Conservation (phyloP, 2,113 vertebrate species). For the Rana temporaria region DNA sequence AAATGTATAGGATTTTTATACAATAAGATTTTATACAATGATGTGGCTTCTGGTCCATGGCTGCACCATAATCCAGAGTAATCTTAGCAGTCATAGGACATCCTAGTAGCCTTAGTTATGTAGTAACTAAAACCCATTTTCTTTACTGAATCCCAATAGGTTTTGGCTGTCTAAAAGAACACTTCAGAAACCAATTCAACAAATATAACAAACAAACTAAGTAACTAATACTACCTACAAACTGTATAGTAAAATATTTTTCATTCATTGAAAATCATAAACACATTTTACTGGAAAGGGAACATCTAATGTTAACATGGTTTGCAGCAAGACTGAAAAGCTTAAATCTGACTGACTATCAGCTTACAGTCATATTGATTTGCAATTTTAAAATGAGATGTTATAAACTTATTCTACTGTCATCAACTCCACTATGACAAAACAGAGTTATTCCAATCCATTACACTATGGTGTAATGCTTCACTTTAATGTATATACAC, state of each 20-base stretch:
- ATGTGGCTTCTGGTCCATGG: no score
- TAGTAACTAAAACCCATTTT: no score
- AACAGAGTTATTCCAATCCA: background rate
- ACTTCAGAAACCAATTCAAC: no score
- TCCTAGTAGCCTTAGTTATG: no score
- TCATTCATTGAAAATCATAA: conserved; percentile 1
- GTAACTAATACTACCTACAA: no score
- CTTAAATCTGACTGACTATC: conserved; percentile 24
- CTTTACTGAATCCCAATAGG: no score
- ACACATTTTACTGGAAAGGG: conserved; percentile 15
- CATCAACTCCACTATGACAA: conserved; percentile 14
- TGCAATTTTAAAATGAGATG: conserved; percentile 19
- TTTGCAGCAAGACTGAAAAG: conserved; percentile 24
- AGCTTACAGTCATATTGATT: conserved; percentile 37
- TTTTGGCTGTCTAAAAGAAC: no score
- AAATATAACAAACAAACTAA: no score
- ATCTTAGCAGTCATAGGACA: no score
- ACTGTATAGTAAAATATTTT: background rate
- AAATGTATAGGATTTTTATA: no score
- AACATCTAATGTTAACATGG: conserved; percentile 17
- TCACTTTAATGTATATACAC: background rate
- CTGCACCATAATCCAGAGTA: no score
- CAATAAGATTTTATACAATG: no score
- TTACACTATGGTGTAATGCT: background rate
- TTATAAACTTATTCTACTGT: conserved; percentile 24